phyloP scores from a whole-genome alignment of 2,888 invertebrate species.

The Aethes cnicana region DNA sequence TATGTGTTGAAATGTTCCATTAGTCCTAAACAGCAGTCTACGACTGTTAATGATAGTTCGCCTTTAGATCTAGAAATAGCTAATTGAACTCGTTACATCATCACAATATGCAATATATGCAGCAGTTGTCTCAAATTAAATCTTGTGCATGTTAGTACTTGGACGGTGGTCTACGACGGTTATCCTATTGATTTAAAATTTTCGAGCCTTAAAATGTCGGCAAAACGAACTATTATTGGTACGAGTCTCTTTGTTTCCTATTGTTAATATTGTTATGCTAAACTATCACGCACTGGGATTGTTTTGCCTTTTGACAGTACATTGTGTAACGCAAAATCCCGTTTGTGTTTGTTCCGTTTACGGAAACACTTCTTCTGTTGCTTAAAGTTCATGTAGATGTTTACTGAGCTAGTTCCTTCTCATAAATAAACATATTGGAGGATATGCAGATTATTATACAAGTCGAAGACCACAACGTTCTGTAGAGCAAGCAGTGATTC shows the following conservation, averaged over 20 bases:
- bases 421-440: no score
- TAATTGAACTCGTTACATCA: constrained; percentile 13
- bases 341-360: no score
- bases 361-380: no score
- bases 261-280: constrained; percentile 69
- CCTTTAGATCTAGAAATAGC: constrained; percentile 24
- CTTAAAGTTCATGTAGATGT: no score
- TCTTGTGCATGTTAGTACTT: no score
- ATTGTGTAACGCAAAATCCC: background rate
- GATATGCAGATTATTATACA: constrained; percentile 10
- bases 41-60: constrained; percentile 44
- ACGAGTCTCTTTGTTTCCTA: constrained; percentile 50
- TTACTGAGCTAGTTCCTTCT: no score
- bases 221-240: no score
- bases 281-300: constrained; percentile 49
- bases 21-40: constrained; percentile 46
- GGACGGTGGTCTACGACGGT: no score
- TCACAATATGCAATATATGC: background rate
- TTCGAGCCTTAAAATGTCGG: no score
- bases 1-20: constrained; percentile 48
- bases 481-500: constrained; percentile 61
- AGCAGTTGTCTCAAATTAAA: no score
- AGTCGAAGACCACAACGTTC: constrained; percentile 45
- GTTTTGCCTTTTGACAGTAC: constrained; percentile 1
- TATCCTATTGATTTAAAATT: no score